Evolutionary conservation across 2,797 vertebrate species (phyloP), one percentile per base, ranked within the genome.

Genomic region (Botia kubotai): DNA sequence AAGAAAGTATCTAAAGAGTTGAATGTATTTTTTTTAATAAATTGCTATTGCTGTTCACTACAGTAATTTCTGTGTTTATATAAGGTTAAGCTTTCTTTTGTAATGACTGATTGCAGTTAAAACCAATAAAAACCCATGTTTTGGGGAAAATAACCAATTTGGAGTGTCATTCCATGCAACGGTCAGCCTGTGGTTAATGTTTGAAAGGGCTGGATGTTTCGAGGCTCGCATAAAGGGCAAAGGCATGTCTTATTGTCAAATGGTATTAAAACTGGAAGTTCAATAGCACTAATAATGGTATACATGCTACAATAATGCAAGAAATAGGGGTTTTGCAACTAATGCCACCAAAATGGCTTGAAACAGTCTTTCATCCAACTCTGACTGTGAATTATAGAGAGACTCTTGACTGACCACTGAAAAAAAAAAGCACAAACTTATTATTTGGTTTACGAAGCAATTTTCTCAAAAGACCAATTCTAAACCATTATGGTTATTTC

Each of bases 31-130:
- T 95, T 95, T 95, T 95, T 95, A 87, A 72, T 78, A 93, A 92
- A 88, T 91, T 82, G 93, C 90, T 62, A 79, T 94, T 94, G 93
- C 93, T 95, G 95, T 95, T 96, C 92, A 97, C 97, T 98, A 97
- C 96, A 95, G 95, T 96, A 91, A 93, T 95, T 95, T 94, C 94
- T 96, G 95, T 96, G 95, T 97, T 98, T 96, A 95, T 97, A 96
- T 96, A 94, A 95, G 95, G 93, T 89, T 91, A 78, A 90, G 92
- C 93, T 93, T 90, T 94, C 94, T 93, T 95, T 95, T 98, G 96
- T 98, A 98, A 98, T 94, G 94, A 97, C 96, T 98, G 96, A 98
- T 98, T 97, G 96, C 97, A 97, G 97, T 98, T 98, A 95, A 95
- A 97, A 96, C 96, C 97, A 99, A 99, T 98, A 98, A 87, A 98